Conservation (phyloP, 2,888 invertebrate species). For the Nomada ferruginata region DNA sequence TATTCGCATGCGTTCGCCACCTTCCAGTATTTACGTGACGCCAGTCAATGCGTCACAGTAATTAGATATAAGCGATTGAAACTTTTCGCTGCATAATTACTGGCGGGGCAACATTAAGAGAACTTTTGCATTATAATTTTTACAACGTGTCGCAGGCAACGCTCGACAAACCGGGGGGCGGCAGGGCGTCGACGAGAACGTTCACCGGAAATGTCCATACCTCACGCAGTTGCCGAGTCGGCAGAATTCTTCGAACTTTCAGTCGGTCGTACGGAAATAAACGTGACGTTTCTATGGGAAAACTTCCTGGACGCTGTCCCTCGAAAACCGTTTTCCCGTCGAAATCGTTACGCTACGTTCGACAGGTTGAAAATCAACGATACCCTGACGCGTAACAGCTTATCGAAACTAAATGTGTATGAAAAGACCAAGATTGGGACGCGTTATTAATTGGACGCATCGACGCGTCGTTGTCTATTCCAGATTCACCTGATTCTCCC, state of each 20-base stretch:
- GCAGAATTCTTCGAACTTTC: conserved; percentile 39
- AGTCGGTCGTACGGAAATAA: conserved; percentile 47
- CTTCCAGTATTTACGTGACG: conserved; percentile 64
- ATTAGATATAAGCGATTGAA: conserved; percentile 67
- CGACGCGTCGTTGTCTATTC: background rate
- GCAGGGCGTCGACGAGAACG: conserved; percentile 25
- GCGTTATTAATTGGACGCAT: background rate
- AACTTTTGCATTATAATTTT: conserved; percentile 67
- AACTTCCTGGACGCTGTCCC: background rate
- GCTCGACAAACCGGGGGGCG: conserved; percentile 14
- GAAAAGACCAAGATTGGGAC: background rate
- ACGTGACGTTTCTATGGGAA: conserved; percentile 55
- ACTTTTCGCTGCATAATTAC: conserved; percentile 71
- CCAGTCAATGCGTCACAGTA: conserved; percentile 69
- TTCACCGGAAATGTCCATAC: conserved; percentile 57
- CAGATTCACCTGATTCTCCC: background rate
- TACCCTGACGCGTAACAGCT: background rate
- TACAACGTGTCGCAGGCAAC: conserved; percentile 28
- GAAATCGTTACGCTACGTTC: conserved; percentile 4
- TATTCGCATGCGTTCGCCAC: conserved; percentile 60
- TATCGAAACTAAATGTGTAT: conserved; percentile 28
- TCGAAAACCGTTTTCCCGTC: conserved; percentile 32
- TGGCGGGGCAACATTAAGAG: conserved; percentile 27
- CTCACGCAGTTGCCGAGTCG: conserved; percentile 61
- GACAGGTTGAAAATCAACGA: background rate